Evolutionary conservation across 2,888 invertebrate species (phyloP).

Genomic region (Leptinotarsa tumamoca): DNA sequence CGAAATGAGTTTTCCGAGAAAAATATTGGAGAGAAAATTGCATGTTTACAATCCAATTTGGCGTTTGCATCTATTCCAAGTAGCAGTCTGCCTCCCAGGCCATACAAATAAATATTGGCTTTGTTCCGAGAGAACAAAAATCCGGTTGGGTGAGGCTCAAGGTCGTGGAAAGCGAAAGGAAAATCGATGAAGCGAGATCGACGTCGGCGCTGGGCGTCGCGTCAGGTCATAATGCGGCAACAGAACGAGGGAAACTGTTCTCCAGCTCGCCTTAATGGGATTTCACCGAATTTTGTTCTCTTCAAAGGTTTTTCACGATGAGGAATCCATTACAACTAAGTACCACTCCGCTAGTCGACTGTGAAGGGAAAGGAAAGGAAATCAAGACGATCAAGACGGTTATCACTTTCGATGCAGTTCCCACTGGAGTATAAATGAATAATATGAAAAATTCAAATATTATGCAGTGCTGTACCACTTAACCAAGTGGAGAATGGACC

Average conservation of each 20-base stretch:
- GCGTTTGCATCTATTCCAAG: background rate
- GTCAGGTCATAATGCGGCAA: conserved; percentile 3
- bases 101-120: conserved; percentile 26
- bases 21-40: background rate
- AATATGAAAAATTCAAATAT: no score
- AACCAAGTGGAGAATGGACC: no score
- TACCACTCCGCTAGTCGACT: no score
- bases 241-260: conserved; percentile 5
- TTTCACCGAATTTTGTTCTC: background rate
- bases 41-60: background rate
- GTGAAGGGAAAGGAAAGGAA: no score
- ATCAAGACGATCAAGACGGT: no score
- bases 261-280: background rate
- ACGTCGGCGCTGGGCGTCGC: conserved; percentile 26
- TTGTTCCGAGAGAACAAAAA: conserved; percentile 51
- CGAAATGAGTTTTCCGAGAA: background rate
- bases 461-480: no score
- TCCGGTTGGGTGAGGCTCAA: conserved; percentile 56
- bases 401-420: no score
- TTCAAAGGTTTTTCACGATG: background rate
- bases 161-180: conserved; percentile 55
- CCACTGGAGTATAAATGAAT: no score
- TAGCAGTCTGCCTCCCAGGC: background rate
- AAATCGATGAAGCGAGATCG: conserved; percentile 52
- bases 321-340: no score